Percentiles rank a stretch among this genome's conserved stretches.
These are phyloP conservation scores for Rhegmatorhina hoffmannsi DNA, from an alignment of 2,113 vertebrate genomes.

Conservation along the genomic window DNA sequence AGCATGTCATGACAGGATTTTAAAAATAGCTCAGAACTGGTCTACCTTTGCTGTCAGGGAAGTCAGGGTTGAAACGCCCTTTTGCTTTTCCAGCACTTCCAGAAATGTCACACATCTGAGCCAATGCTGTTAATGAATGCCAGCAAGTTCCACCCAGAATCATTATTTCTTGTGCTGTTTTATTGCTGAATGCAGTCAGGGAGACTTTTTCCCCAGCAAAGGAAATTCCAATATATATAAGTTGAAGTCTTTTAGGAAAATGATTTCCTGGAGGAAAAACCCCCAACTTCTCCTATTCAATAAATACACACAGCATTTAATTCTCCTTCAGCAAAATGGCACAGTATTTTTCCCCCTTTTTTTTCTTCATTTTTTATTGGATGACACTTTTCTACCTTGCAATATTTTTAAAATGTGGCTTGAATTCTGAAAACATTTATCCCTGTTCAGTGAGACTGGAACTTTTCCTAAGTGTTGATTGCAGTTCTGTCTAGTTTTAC, in stretches of 20 bases:
- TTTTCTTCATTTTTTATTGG: background rate
- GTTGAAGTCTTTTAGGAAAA: background rate
- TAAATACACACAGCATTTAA: background rate
- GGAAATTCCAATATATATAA: background rate
- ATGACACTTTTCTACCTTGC: background rate
- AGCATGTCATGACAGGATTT: background rate
- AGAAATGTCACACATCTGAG: slow-evolving; percentile 1
- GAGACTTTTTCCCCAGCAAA: background rate
- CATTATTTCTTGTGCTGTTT: background rate
- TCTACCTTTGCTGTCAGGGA: background rate
- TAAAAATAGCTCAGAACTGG: background rate
- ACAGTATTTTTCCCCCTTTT: background rate
- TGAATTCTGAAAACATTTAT: background rate
- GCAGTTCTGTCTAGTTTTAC: background rate
- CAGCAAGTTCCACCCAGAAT: slow-evolving; percentile 7
- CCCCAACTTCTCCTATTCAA: background rate
- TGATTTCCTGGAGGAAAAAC: background rate
- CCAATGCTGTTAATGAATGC: slow-evolving; percentile 6
- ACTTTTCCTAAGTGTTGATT: background rate
- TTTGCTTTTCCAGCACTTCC: background rate
- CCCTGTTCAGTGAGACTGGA: background rate
- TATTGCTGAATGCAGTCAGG: background rate
- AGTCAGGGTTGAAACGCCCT: background rate
- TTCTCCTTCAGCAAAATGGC: background rate
- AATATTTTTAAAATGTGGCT: background rate